Base-by-base conservation (phyloP, 30 jellyfish, hydroid and myxozoan genomes). In the Phacellophora camtschatica region DNA sequence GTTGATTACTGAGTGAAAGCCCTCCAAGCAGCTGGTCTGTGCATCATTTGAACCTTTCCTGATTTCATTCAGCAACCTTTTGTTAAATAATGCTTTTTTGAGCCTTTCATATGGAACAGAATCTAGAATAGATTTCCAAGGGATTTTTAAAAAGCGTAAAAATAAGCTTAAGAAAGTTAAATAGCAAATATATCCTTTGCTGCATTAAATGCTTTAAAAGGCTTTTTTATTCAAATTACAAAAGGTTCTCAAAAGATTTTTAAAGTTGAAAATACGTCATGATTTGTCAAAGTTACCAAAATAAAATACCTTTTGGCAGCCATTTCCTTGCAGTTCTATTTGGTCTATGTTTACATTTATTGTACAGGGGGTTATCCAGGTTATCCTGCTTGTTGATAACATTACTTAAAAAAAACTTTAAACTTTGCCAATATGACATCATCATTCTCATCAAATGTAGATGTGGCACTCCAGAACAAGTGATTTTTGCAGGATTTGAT, bases 1-100 rank as follows among this genome's bases (percentile, higher is more conserved):
- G 57, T 72, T 72, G 49, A 72, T 33, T 2, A 72, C 86, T 6
- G 86, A 72, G 51, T 72, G 86, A 34, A 48, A 72, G 25, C 86
- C 81, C 29, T 72, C 86, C 76, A 72, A 34, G 20, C 58, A 45
- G 63, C 86, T 72, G 18, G 82, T 72, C 48, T 72, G 86, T 49
- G 76, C 86, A 53, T 13, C 22, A 20, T n/a, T 32, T 12, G 86
- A 72, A 15, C 29, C 77, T 53, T 72, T 25, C 81, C 22, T 72
- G 23, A 72, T 19, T 22, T 30, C 77, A 49, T 72, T 49, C 1
- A 48, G 56, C 4, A 72, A 24, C 29, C 58, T 24, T 49, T 48
- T 72, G 29, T 72, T 34, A 24, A 37, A 16, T 22, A 72, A 32
- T 32, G 30, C 86, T 27, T 49, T 53, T 32, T 31, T 45, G 3